phyloP scores from a whole-genome alignment of 2,888 invertebrate genomes.

The Drosophila birchii region DNA sequence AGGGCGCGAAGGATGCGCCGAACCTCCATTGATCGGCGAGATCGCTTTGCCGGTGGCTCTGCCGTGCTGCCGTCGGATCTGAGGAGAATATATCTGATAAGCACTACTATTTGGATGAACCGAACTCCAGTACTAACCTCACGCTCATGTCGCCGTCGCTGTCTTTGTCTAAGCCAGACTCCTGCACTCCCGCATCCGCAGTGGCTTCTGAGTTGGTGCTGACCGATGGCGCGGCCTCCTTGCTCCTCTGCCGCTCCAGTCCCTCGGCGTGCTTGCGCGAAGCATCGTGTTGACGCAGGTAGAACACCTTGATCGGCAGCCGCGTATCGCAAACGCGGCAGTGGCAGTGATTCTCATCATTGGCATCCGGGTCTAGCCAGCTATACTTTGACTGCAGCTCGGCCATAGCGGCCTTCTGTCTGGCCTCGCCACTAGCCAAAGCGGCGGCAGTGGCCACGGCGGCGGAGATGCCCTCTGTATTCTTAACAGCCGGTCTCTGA shows the following conservation, averaged over 20 bases:
- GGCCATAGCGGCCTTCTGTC: constrained; percentile 63
- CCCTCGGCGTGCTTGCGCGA: constrained; percentile 62
- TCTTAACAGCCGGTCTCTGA: background rate
- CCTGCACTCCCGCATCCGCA: constrained; percentile 2
- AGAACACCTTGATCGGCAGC: constrained; percentile 70
- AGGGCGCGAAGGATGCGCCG: constrained; percentile 56
- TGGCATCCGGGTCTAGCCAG: constrained; percentile 66
- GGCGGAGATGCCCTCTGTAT: background rate
- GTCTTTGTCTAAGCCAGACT: constrained; percentile 41
- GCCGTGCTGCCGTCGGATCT: constrained; percentile 64
- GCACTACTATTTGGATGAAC: background rate
- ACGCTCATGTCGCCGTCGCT: constrained; percentile 56
- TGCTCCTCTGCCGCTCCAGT: constrained; percentile 8
- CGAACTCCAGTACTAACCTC: constrained; percentile 55
- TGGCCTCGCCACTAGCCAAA: constrained; percentile 55
- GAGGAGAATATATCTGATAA: background rate
- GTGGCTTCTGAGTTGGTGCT: background rate
- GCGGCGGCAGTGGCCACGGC: constrained; percentile 2
- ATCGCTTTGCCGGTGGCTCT: constrained; percentile 57
- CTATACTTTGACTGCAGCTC: constrained; percentile 65
- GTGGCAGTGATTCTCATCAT: constrained; percentile 62
- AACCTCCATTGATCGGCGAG: constrained; percentile 53
- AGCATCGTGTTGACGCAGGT: constrained; percentile 60
- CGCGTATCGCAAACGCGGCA: constrained; percentile 63
- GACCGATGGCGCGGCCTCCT: constrained; percentile 10